Evolutionary conservation across 2,797 vertebrate genomes (phyloP), one percentile per base, ranked within the genome.

Genomic region (Enteromius viviparus): DNA sequence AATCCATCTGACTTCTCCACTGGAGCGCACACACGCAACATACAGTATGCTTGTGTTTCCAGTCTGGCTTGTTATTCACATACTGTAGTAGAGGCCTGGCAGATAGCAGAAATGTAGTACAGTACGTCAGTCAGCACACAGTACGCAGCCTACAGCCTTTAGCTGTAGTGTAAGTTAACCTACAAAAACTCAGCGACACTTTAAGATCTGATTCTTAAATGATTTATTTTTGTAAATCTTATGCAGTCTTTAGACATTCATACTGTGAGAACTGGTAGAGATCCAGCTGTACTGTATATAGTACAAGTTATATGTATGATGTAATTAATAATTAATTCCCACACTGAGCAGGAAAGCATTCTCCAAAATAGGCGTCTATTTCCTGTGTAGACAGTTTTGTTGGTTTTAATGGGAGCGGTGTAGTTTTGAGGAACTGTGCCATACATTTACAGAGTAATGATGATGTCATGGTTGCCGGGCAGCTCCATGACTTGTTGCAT

Each of bases 1-100:
- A 86, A 88, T 87, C 70, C 47, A 66, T 65, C 45, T 82, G 81
- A 81, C 78, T 85, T 83, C 62, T 83, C 66, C 62, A 23, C 66
- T 64, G 65, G 53, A 71, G 80, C 70, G 19, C 21, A 76, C 23
- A 76, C 58, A 65, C 42, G 32, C 80, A 64, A 34, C 32, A 83
- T 69, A 77, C 80, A 34, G 68, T 85, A 78, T 84, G 79, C 76
- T 58, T 64, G 72, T 70, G 45, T 78, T 84, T 55, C 12, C 68
- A 51, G 62, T 68, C 64, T 76, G 64, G 32, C 82, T 83, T 76
- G 42, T 85, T 85, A 80, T 81, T 76, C 60, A 78, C 45, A 21
- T 45, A 81, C 68, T 70, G 53, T 71, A 81, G 45, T 15, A 23
- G 71, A 29, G 37, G 70, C 53, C 58, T 51, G 37, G 14, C 40